Base-by-base conservation (phyloP, 2,113 vertebrate species). In the Lutjanus erythropterus region DNA sequence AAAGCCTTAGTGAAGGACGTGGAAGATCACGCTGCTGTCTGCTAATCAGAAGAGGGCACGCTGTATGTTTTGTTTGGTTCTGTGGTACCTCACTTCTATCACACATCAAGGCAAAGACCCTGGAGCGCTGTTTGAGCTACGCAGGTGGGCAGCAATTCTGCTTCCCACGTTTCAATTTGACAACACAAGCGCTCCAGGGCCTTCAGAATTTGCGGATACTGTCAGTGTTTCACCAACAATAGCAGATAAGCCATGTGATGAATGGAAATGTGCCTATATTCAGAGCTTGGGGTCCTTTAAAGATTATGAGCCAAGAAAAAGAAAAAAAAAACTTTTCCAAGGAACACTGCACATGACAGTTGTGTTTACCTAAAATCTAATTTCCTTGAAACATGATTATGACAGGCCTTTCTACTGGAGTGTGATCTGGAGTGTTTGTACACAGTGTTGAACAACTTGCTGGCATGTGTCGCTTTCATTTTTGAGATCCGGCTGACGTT, bases 401-500 rank as follows among this genome's bases (percentile, higher is more conserved):
- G 88, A 90, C 90, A 93, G 88, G 83, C 59, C 79, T 91, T 88
- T 87, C 82, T 81, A 68, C 70, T 67, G 53, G 68, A 75, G 71
- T 87, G 74, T 83, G 88, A 90, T 94, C 84, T 85, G 75, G 74
- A 86, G 81, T 87, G 86, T 93, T 93, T 91, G 90, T 92, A 90
- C 86, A 86, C 84, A 82, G 77, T 82, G 85, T 75, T 79, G 60
- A 93, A 90, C 88, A 89, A 90, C 83, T 80, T 60, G 76, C 86
- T 83, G 88, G 79, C 83, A 87, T 80, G 86, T 77, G 84, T 87
- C 69, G 67, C 89, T 91, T 92, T 92, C 79, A 84, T 92, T 88
- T 81, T 60, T 71, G 83, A 89, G 86, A 88, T 85, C 71, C 65
- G 46, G 72, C 82, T 92, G 92, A 92, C 90, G 75, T 89, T 89